These are phyloP conservation scores for Axinella damicornis DNA, from an alignment of 37 sponge, comb jelly and placozoan species.

Conservation along the genomic window DNA sequence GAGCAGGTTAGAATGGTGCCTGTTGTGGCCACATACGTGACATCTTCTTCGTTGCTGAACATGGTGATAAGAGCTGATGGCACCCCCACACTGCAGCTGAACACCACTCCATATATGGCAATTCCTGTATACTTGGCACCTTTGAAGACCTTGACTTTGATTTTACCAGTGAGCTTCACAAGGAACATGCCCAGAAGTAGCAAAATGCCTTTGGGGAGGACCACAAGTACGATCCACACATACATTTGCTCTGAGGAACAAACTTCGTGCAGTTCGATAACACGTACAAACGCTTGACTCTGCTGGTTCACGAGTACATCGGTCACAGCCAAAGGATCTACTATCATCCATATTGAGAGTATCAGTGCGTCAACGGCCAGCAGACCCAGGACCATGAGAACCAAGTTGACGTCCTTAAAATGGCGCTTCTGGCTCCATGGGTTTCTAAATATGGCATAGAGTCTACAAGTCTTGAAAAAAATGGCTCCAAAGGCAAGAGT, in stretches of 20 bases:
- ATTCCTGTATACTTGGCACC: constrained; percentile 34
- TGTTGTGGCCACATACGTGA: not conserved
- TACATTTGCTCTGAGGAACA: not conserved
- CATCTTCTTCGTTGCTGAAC: not conserved
- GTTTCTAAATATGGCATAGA: constrained; percentile 34
- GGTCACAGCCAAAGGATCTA: not conserved
- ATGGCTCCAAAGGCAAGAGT: constrained; percentile 50
- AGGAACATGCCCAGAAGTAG: constrained; percentile 36
- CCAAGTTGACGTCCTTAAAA: constrained; percentile 22
- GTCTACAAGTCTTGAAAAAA: constrained; percentile 35
- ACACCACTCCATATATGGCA: constrained; percentile 27
- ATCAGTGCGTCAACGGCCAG: constrained; percentile 9
- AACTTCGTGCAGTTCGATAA: not conserved
- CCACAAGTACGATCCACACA: constrained; percentile 12
- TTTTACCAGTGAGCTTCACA: constrained; percentile 20
- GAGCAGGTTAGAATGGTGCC: not conserved
- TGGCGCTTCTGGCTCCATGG: constrained; percentile 24
- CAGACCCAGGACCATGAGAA: constrained; percentile 6
- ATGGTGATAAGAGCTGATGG: constrained; percentile 9
- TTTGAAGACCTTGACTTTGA: constrained; percentile 33
- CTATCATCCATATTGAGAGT: not conserved
- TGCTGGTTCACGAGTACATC: not conserved
- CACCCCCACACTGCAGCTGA: constrained; percentile 6
- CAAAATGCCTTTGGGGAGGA: constrained; percentile 1
- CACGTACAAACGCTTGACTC: not conserved